Evolutionary conservation across 2,888 invertebrate genomes (phyloP).

Genomic region (Nesidiocoris tenuis): DNA sequence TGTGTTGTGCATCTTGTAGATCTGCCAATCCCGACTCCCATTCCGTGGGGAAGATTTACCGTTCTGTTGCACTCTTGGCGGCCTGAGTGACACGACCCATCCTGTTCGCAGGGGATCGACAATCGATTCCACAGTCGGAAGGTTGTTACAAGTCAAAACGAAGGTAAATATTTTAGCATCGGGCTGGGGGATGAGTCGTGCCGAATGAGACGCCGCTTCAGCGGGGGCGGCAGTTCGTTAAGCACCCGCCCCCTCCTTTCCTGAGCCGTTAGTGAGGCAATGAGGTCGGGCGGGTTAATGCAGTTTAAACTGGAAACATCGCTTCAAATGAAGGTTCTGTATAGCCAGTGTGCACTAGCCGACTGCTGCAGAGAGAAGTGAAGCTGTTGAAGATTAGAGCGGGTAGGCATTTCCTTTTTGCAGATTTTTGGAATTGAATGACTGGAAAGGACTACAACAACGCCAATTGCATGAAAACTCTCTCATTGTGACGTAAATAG

Average conservation of each 20-base stretch:
- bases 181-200: not conserved
- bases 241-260: not conserved
- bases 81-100: not conserved
- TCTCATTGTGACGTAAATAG: too few species aligned
- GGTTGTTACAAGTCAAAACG: not conserved
- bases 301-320: constrained; percentile 7
- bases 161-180: not conserved
- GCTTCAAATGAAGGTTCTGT: not conserved
- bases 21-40: too few species aligned
- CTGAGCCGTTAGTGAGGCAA: constrained; percentile 6
- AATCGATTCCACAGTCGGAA: not conserved
- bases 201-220: not conserved
- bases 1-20: too few species aligned
- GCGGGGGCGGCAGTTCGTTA: constrained; percentile 15
- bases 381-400: not conserved
- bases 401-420: too few species aligned
- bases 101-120: not conserved
- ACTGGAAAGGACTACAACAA: too few species aligned
- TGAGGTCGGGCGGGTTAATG: constrained; percentile 29
- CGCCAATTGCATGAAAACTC: too few species aligned
- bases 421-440: too few species aligned
- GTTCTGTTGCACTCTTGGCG: not conserved
- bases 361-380: not conserved
- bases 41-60: not conserved
- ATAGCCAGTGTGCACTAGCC: not conserved